A percentile compares a stretch with the other conserved stretches of the same genome.
Evolutionary conservation across 2,888 invertebrate species (phyloP).

Genomic region (Bibio marci): DNA sequence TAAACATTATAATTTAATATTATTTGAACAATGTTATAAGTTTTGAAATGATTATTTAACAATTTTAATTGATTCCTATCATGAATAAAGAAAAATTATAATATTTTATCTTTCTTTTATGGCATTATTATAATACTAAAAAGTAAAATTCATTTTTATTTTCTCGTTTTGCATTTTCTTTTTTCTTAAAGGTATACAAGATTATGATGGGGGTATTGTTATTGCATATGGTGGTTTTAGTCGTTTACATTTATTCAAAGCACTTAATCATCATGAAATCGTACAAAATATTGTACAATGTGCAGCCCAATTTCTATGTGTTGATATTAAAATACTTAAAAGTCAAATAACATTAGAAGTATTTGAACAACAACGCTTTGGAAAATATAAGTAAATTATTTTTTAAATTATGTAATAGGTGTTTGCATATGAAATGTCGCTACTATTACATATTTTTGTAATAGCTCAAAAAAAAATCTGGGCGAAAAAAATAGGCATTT

Average conservation of each 20-base stretch:
- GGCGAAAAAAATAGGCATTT: constrained; percentile 3
- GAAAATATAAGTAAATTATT: constrained; percentile 78
- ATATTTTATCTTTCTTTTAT: too few species aligned
- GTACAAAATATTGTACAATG: constrained; percentile 72
- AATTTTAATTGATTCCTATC: too few species aligned
- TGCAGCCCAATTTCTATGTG: constrained; percentile 62
- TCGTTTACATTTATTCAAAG: constrained; percentile 78
- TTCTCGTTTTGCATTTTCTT: too few species aligned
- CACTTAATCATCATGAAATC: constrained; percentile 70
- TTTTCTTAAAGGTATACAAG: constrained; percentile 57
- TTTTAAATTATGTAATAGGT: too few species aligned
- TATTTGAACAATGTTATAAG: too few species aligned
- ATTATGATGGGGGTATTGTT: constrained; percentile 85
- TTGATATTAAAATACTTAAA: constrained; percentile 66
- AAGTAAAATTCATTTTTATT: too few species aligned
- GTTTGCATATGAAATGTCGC: too few species aligned
- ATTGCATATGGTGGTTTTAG: constrained; percentile 84
- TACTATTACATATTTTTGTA: constrained; percentile 6
- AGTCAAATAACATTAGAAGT: constrained; percentile 73
- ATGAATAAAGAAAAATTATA: too few species aligned
- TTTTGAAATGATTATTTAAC: too few species aligned
- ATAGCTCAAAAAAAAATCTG: neutral
- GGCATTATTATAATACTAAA: too few species aligned
- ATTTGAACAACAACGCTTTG: constrained; percentile 75
- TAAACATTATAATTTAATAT: too few species aligned